Base-by-base conservation (phyloP, 2,888 invertebrate species). In the Gortyna flavago region DNA sequence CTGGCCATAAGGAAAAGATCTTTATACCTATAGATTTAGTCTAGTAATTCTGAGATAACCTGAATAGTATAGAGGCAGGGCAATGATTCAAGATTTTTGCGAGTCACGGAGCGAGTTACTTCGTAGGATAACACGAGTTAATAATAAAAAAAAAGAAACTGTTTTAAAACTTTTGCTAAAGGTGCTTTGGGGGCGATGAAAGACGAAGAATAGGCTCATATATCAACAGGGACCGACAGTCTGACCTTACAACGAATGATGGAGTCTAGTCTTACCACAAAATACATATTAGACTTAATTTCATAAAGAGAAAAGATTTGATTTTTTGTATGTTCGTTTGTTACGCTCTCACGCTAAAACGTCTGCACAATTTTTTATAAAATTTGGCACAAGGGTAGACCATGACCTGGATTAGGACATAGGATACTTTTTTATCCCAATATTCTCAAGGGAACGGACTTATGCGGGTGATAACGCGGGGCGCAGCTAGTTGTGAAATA, bases 1-100 rank as follows among this genome's bases (percentile, higher is more conserved):
- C 81, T 77, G 76, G 73, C 69, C 54, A 74, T 74, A 76, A 83
- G 86, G 84, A 86, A 86, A 73, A 54, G 67, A 83, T 41, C 41
- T 70, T 57, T 61, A 70, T 70, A 51, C 13, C 29, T 69, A 54
- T 66, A 64, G 48, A 73, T 84, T 66, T 44, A 62, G 62, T 70
- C 18, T 70, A 61, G 64, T 32, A 2, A 72, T 41, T 41, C 48
- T 67, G 38, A 70, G 48, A 66, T 83, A 71, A 78, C 38, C 48
- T 79, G n/a, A 48, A 77, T 82, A 62, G 21, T 78, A 41, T 18
- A 18, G n/a, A 71, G 13, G 48, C 9, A 59, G 25, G n/a, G 35
- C 25, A 51, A 38, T 61, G 8, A 29, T 57, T 65, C 6, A 2
- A 59, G 35, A 44, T 44, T 59, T 48, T 35, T 29, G 61, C 8